phyloP scores from a whole-genome alignment of 2,888 invertebrate species.

The Alcis repandata region DNA sequence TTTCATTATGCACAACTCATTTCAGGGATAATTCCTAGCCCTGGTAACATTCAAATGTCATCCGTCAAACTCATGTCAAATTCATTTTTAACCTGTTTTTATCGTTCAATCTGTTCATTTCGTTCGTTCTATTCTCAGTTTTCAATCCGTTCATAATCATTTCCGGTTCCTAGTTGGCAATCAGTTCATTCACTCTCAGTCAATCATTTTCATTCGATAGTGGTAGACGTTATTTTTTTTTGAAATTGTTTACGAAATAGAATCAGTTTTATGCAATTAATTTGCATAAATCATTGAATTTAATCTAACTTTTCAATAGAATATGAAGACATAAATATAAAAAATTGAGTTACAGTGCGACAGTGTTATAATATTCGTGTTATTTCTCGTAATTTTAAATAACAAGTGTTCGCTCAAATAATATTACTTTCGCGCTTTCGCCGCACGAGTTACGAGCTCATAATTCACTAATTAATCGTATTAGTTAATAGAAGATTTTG shows the following conservation, averaged over 20 bases:
- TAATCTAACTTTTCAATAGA: constrained; percentile 35
- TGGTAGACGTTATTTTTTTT: constrained; percentile 58
- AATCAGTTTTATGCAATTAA: constrained; percentile 54
- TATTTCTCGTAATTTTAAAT: constrained; percentile 25
- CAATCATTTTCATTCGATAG: constrained; percentile 69
- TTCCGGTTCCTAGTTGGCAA: no score
- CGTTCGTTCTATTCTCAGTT: neutral
- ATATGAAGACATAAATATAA: constrained; percentile 31
- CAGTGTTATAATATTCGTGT: constrained; percentile 29
- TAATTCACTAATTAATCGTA: constrained; percentile 1
- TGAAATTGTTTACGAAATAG: constrained; percentile 60
- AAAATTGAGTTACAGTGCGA: constrained; percentile 20
- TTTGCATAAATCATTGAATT: constrained; percentile 51
- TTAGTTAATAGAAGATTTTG: constrained; percentile 15
- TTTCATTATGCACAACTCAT: neutral
- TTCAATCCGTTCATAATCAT: no score
- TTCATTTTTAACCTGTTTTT: neutral
- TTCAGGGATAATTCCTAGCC: no score
- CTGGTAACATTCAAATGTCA: neutral
- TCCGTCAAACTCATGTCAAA: neutral
- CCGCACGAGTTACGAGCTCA: constrained; percentile 40
- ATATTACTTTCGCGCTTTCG: constrained; percentile 42
- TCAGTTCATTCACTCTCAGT: constrained; percentile 49
- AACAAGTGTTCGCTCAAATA: constrained; percentile 47
- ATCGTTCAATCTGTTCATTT: neutral